Base-by-base conservation (phyloP, 2,888 invertebrate genomes). In the Sphaerophoria rueppellii region DNA sequence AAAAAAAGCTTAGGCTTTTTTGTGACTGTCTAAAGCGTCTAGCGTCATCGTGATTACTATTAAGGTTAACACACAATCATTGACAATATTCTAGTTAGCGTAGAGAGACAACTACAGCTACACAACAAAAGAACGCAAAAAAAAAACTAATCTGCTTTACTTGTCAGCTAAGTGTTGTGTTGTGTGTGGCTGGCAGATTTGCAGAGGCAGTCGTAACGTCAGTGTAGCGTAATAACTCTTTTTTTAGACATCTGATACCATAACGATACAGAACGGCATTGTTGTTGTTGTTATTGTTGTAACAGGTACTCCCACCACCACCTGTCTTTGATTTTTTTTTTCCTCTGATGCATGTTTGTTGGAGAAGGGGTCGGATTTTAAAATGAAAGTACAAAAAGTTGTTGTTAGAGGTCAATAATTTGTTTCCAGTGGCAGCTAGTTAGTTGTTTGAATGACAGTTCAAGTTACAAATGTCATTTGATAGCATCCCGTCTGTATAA, bases 151-250 rank as follows among this genome's bases (percentile, higher is more conserved):
- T 75, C 83, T 76, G 70, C 79, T 79, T 83, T 72, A 67, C 74
- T 79, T 67, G 67, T 54, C 67, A 40, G 4, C n/a, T 61, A 12
- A 40, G 52, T 50, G 40, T 24, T 65, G 63, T 82, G 74, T 75
- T 74, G 72, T 65, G 61, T 63, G 34, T 72, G 75, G 24, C 24
- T 72, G 75, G 24, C 24, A 24, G 24, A 24, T 24, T 24, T 24
- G 24, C 24, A 24, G 24, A 24, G 24, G 24, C 24, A 24, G 24
- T 24, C 24, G 24, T 79, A 79, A 83, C 67, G 74, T 58, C 79
- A 71, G 72, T 69, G 75, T 83, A 83, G 79, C 83, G 83, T 83
- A 83, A 83, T 83, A 83, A 79, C 83, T 83, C 83, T 83, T 79
- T 79, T 83, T 83, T 79, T 83, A 83, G 83, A 79, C 75, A 83